Percentiles rank a stretch among this genome's conserved stretches.
phyloP scores from a whole-genome alignment of 2,888 invertebrate species.

The Mantis religiosa region DNA sequence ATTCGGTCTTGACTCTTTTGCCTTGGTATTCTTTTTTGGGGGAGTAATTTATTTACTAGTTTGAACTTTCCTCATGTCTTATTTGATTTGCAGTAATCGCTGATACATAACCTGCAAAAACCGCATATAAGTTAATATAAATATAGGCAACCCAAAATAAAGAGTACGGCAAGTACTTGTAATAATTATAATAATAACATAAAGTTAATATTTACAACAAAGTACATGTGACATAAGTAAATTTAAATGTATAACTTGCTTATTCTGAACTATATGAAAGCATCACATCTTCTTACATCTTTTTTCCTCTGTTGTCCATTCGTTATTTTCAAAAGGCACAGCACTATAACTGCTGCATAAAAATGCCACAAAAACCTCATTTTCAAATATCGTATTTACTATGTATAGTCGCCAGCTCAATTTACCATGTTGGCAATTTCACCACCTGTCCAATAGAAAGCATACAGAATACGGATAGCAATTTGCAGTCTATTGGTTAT shows the following conservation, averaged over 20 bases:
- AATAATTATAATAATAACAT: not conserved
- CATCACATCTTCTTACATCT: slow-evolving; percentile 26
- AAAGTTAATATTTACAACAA: not conserved
- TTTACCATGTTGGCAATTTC: not conserved
- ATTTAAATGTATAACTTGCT: not conserved
- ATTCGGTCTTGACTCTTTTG: too few relatives aligned
- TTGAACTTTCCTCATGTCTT: too few relatives aligned
- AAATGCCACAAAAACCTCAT: slow-evolving; percentile 30
- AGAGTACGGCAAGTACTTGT: too few relatives aligned
- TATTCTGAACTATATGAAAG: not conserved
- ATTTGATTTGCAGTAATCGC: too few relatives aligned
- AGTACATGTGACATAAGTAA: not conserved
- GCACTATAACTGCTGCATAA: slow-evolving; percentile 26
- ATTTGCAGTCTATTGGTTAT: not conserved
- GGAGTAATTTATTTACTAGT: too few relatives aligned
- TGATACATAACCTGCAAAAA: too few relatives aligned
- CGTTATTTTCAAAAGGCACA: not conserved
- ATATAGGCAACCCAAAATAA: too few relatives aligned
- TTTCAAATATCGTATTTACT: slow-evolving; percentile 15
- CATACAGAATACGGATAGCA: too few relatives aligned
- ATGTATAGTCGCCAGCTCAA: not conserved
- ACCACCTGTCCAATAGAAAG: not conserved
- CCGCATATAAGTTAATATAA: too few relatives aligned
- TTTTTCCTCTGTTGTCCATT: slow-evolving; percentile 32
- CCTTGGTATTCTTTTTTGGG: too few relatives aligned